Conservation (phyloP, 2,113 vertebrate species). For the Ahaetulla prasina region DNA sequence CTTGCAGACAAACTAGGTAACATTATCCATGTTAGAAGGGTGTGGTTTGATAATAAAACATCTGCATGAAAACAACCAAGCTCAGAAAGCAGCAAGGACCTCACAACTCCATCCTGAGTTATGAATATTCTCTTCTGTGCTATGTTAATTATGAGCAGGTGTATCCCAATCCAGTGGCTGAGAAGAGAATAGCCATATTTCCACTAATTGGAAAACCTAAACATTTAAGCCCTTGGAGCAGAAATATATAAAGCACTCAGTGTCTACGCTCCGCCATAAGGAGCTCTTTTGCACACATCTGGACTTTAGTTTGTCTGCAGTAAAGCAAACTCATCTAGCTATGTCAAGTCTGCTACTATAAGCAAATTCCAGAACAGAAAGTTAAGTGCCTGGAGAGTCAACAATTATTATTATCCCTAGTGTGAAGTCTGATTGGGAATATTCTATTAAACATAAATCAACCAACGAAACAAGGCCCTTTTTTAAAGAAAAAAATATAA, state of each 20-base stretch:
- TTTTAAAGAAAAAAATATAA: background rate
- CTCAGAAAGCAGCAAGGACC: no score
- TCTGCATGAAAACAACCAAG: no score
- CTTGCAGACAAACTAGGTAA: background rate
- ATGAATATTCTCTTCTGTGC: background rate
- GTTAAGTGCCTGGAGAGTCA: background rate
- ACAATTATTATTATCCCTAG: background rate
- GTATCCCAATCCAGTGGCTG: background rate
- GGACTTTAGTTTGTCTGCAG: background rate
- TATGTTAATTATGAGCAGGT: background rate
- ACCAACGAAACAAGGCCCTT: background rate
- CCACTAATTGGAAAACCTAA: background rate
- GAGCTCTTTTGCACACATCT: background rate
- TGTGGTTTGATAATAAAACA: background rate
- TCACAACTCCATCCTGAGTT: background rate
- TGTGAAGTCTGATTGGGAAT: background rate
- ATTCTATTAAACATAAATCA: background rate
- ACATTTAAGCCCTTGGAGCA: background rate
- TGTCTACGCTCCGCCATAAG: background rate
- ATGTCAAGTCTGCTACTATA: background rate
- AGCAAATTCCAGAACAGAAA: background rate
- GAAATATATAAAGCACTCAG: background rate
- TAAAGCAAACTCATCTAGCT: background rate
- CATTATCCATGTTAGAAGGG: background rate
- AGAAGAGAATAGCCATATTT: background rate